Percentiles rank a stretch among this genome's conserved stretches.
phyloP scores from a whole-genome alignment of 1,140 invertebrate species.

The Nephotettix cincticeps region DNA sequence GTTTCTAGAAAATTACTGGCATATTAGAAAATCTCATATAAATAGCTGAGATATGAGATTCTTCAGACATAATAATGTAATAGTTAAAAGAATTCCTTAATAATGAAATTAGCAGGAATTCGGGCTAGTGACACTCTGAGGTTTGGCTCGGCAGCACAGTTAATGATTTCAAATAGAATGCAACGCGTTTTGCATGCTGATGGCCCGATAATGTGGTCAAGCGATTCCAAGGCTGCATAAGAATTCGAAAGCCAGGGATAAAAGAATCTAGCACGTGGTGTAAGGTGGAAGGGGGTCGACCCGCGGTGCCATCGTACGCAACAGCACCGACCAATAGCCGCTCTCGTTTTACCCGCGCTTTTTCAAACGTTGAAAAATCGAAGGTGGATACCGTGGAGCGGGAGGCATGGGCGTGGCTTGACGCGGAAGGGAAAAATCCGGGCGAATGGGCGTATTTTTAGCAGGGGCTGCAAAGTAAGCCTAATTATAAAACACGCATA shows the following conservation, averaged over 20 bases:
- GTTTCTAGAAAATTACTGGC: no score
- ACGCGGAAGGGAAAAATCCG: slow-evolving; percentile 14
- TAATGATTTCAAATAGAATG: slow-evolving; percentile 17
- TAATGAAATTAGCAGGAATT: not conserved
- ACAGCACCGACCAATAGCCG: slow-evolving; percentile 7
- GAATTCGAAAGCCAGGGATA: not conserved
- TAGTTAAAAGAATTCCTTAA: not conserved
- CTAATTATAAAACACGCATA: slow-evolving; percentile 32
- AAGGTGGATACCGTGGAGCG: not conserved
- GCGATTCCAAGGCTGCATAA: not conserved
- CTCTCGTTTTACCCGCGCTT: not conserved
- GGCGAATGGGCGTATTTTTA: slow-evolving; percentile 18
- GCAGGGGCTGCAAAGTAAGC: slow-evolving; percentile 25
- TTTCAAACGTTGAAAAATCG: slow-evolving; percentile 1
- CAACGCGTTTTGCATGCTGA: not conserved
- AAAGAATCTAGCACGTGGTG: slow-evolving; percentile 8
- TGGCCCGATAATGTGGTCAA: not conserved
- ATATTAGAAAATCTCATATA: no score
- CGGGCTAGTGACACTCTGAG: not conserved
- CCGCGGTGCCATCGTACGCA: not conserved
- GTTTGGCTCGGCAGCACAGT: not conserved
- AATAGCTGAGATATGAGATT: no score
- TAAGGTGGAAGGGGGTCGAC: not conserved
- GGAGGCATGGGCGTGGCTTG: slow-evolving; percentile 15
- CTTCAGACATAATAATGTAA: no score